Percentiles rank a stretch among this genome's conserved stretches.
Evolutionary conservation across 2,113 vertebrate species (phyloP).

Genomic region (Gobio gobio): DNA sequence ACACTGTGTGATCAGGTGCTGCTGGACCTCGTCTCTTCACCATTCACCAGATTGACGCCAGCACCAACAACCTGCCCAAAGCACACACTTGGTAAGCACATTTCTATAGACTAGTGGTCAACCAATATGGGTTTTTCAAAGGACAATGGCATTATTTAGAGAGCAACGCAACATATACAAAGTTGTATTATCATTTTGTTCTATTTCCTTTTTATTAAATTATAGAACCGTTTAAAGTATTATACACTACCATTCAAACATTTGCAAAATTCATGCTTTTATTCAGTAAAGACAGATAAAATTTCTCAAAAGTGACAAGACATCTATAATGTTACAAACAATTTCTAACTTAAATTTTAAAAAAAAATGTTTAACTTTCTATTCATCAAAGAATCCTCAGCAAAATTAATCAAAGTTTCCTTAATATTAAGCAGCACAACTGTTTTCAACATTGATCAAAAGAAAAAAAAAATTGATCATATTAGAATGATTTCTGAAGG

Average conservation of each 20-base stretch:
- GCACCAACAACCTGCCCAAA: conserved; percentile 94
- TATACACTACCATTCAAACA: not conserved
- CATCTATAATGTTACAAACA: not conserved
- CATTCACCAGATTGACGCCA: conserved; percentile 98
- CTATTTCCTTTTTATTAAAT: not conserved
- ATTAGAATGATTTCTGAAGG: not conserved
- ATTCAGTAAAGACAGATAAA: not conserved
- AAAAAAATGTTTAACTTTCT: too few species aligned
- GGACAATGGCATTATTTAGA: not conserved
- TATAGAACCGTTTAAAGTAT: not conserved
- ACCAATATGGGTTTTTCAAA: not conserved
- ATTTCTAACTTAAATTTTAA: too few species aligned
- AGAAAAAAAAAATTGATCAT: not conserved
- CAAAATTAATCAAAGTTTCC: not conserved
- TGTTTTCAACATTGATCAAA: not conserved
- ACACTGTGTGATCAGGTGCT: conserved; percentile 80
- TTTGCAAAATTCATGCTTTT: not conserved
- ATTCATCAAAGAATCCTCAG: not conserved
- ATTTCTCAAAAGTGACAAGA: not conserved
- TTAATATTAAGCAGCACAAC: not conserved
- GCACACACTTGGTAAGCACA: conserved; percentile 91
- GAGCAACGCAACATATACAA: not conserved
- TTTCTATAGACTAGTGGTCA: not conserved
- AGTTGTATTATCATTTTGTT: not conserved
- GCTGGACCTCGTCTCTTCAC: conserved; percentile 96